Evolutionary conservation across 2,888 invertebrate genomes (phyloP), one percentile per base, ranked within the genome.

Genomic region (Meta bourneti): DNA sequence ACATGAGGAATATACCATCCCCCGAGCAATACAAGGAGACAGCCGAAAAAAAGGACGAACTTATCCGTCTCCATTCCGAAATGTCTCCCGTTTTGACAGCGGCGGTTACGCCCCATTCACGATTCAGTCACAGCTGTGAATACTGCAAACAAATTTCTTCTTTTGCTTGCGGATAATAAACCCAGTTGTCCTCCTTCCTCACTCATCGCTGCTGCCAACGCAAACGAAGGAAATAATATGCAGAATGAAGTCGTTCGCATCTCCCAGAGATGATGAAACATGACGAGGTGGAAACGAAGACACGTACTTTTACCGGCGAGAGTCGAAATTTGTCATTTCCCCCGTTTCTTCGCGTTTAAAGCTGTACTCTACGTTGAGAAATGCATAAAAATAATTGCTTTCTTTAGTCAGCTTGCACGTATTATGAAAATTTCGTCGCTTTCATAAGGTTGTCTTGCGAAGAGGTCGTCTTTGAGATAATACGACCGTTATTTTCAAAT

Each of bases 1-100:
- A 16, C 61, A 61, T 16, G 16, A 61, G 8, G 5, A 11, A 9
- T 61, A 61, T 61, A 61, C 61, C 61, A 9, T 16, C 61, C 61
- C 61, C 11, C 9, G 8, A 61, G 7, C 61, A 8, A 0, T 61
- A 61, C 61, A 61, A 61, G 61, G 16, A 61, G 61, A 61, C 61
- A 61, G 16, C 61, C 11, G 61, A 16, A 9, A 9, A 70, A 9
- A 87, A 71, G 79, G 19, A 52, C 80, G 19, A 80, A 79, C 71
- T 87, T 79, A 19, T 81, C 81, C 88, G 20, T 87, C 79, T 79
- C 70, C 79, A 75, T 74, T 48, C 49, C 20, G 19, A 7, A 74
- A 34, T 80, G 85, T 90, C 80, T 85, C 71, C 20, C 70, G 19
- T 80, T 81, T 90, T 85, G 90, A 90, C 90, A 81, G 88, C 20